Percentiles rank a stretch among this genome's conserved stretches.
Evolutionary conservation across 2,113 vertebrate species (phyloP).

Genomic region (Eidolon helvum): DNA sequence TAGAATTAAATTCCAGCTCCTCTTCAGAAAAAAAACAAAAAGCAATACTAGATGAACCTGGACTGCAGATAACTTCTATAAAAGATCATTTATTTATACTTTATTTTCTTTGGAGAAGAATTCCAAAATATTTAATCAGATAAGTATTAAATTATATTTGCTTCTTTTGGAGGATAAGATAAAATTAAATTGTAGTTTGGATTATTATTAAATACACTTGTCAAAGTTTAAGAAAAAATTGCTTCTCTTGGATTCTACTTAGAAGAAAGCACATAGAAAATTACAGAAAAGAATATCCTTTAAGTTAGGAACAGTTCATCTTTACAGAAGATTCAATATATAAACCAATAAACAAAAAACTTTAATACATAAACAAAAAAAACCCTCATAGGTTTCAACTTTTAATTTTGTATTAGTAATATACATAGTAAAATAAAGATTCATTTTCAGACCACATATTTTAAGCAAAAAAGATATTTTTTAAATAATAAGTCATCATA

Average conservation of each 20-base stretch:
- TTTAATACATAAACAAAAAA: background rate
- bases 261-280: background rate
- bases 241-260: background rate
- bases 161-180: background rate
- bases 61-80: background rate
- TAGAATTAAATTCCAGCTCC: background rate
- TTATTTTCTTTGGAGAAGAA: background rate
- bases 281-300: background rate
- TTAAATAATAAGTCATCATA: background rate
- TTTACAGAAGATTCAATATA: background rate
- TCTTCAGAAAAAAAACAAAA: conserved; percentile 7
- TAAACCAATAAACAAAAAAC: background rate
- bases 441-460: background rate
- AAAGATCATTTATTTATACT: background rate
- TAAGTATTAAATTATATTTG: background rate
- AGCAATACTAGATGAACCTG: background rate
- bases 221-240: conserved; percentile 18
- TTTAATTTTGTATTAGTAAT: background rate
- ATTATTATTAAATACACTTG: background rate
- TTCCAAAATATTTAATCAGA: conserved; percentile 22
- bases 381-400: background rate
- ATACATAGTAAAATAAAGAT: background rate
- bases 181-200: conserved; percentile 31
- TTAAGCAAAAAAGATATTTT: background rate
- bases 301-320: background rate